Evolutionary conservation across 2,797 vertebrate species (phyloP), one percentile per base, ranked within the genome.

Genomic region (Cossypha polioptera): DNA sequence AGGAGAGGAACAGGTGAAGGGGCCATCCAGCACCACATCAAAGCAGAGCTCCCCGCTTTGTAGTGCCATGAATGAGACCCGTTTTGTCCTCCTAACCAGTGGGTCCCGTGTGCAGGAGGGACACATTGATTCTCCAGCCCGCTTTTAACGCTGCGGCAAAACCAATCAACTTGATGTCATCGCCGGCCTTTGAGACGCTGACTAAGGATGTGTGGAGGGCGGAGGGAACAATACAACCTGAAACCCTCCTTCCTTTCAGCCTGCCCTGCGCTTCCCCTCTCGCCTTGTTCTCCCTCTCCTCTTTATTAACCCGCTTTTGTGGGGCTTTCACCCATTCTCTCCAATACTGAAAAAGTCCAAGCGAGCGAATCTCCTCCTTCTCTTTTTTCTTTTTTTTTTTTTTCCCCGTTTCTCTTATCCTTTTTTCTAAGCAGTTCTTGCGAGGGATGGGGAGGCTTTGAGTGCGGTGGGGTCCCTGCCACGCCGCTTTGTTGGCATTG

Each of bases 241-340:
- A 87, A 91, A 47, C 71, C 42, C 45, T 43, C 43, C 81, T 75
- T 93, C 93, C 88, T 92, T 95, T 94, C 92, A 95, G 94, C 88
- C 93, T 90, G 87, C 91, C 88, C 96, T 22, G 67, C 85, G 28
- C 86, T 95, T 92, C 92, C 91, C 91, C 94, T 87, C 71, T 89
- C 9, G 16, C 91, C 91, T 95, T 94, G 57, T 94, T 92, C 91
- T 83, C 80, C 38, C 47, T 91, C 73, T 94, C 67, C 47, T 92
- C 88, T 95, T 96, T 94, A 91, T 94, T 93, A 90, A 94, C 69
- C 90, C 1, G 69, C 94, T 93, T 97, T 97, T 96, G 94, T 96
- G 85, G 72, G 35, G 66, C 72, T 95, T 94, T 92, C 80, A 80
- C 78, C 86, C 92, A 43, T 94, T 95, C 94, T 94, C 80, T 95